Evolutionary conservation across 2,888 invertebrate species (phyloP).

Genomic region (Linnaemya tessellans): DNA sequence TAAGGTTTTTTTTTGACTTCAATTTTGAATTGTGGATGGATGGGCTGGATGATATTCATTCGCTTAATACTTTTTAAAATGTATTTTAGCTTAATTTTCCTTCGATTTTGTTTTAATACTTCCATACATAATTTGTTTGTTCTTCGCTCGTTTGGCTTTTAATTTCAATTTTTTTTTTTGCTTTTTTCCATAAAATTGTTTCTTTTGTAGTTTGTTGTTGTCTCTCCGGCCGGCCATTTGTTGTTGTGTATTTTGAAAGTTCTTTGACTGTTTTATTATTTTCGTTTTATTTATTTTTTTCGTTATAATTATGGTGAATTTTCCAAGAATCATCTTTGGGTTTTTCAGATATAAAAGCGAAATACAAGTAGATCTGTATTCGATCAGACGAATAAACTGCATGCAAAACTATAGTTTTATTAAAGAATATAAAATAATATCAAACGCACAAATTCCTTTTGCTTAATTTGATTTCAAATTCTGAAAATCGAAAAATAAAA

Average conservation of each 20-base stretch:
- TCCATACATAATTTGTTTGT: constrained; percentile 57
- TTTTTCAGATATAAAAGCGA: constrained; percentile 35
- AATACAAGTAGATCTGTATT: constrained; percentile 12
- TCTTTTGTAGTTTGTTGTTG: constrained; percentile 31
- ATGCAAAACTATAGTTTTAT: constrained; percentile 46
- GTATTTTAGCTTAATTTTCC: constrained; percentile 64
- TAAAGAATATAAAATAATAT: not conserved
- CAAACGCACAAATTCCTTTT: constrained; percentile 49
- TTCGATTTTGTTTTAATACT: constrained; percentile 66
- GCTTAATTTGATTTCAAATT: constrained; percentile 54
- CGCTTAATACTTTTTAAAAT: constrained; percentile 33
- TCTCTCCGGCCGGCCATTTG: not conserved
- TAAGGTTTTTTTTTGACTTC: constrained; percentile 32
- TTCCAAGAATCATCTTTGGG: constrained; percentile 57
- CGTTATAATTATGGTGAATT: constrained; percentile 59
- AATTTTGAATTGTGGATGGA: constrained; percentile 57
- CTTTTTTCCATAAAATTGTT: constrained; percentile 44
- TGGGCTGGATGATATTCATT: constrained; percentile 44
- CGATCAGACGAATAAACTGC: constrained; percentile 38
- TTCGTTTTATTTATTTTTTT: constrained; percentile 27
- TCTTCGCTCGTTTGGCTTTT: constrained; percentile 42
- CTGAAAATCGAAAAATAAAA: constrained; percentile 34
- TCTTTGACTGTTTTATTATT: constrained; percentile 43
- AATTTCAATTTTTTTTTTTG: not conserved
- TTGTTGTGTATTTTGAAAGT: constrained; percentile 33